phyloP scores from a whole-genome alignment of 2,113 vertebrate genomes.

The Ictalurus punctatus region DNA sequence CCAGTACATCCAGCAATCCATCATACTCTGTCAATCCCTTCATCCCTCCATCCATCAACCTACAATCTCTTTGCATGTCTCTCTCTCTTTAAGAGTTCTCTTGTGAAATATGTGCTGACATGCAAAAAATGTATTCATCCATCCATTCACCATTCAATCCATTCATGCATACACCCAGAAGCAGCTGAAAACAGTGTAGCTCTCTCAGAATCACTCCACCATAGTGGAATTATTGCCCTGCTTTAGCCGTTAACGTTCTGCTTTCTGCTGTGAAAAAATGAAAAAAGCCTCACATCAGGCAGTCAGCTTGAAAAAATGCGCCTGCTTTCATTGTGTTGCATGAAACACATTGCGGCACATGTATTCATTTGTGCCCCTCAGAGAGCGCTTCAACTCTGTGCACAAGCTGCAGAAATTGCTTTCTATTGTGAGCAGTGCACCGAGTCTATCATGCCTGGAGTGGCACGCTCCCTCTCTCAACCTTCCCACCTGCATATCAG shows the following conservation, averaged over 20 bases:
- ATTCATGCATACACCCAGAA: background rate
- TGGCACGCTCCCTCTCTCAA: slow-evolving; percentile 19
- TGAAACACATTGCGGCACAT: slow-evolving; percentile 48
- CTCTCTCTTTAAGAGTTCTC: too few relatives aligned
- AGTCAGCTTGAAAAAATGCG: background rate
- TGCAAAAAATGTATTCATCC: background rate
- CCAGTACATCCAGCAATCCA: background rate
- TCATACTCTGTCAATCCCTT: too few relatives aligned
- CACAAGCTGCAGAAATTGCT: slow-evolving; percentile 50
- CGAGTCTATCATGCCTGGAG: slow-evolving; percentile 31
- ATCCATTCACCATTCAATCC: background rate
- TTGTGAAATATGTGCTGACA: background rate
- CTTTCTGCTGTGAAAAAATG: too few relatives aligned
- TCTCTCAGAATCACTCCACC: background rate
- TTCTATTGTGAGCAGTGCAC: slow-evolving; percentile 43
- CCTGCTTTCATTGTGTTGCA: slow-evolving; percentile 47
- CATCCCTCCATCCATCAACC: background rate
- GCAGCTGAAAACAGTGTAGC: background rate
- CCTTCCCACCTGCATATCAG: slow-evolving; percentile 52
- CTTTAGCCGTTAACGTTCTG: too few relatives aligned
- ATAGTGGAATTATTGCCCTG: background rate
- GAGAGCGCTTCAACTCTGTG: slow-evolving; percentile 36
- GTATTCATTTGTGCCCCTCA: slow-evolving; percentile 37
- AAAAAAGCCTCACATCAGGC: too few relatives aligned
- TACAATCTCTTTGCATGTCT: background rate